Percentiles rank a stretch among this genome's conserved stretches.
phyloP scores from a whole-genome alignment of 92 coral and sea anemone genomes.

The Epizoanthus ramosus region DNA sequence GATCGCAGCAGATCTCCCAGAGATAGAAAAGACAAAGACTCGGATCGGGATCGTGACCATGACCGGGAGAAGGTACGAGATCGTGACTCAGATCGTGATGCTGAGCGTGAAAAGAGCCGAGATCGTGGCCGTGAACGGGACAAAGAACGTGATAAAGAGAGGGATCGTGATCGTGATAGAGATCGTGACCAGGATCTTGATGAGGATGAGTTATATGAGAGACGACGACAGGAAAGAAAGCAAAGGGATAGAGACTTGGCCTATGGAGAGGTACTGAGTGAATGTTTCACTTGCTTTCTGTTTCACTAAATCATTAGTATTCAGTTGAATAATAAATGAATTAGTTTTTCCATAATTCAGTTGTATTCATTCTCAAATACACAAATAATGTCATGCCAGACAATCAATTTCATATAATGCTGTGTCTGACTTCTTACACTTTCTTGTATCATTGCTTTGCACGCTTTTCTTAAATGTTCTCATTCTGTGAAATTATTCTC shows the following conservation, averaged over 20 bases:
- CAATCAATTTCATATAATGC: no score
- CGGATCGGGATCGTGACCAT: constrained; percentile 67
- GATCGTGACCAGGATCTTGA: constrained; percentile 81
- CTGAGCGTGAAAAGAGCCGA: constrained; percentile 68
- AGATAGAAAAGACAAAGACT: constrained; percentile 65
- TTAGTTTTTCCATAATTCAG: no score
- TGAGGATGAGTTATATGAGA: constrained; percentile 85
- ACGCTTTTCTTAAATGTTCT: not conserved
- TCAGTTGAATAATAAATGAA: no score
- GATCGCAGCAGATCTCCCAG: constrained; percentile 53
- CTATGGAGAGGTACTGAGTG: constrained; percentile 75
- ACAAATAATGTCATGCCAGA: no score
- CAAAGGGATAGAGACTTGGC: constrained; percentile 86
- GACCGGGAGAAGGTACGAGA: constrained; percentile 56
- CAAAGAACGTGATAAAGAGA: constrained; percentile 69
- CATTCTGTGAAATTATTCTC: not conserved
- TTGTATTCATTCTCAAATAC: no score
- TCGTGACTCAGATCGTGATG: constrained; percentile 58
- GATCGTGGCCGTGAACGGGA: constrained; percentile 64
- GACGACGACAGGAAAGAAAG: constrained; percentile 84
- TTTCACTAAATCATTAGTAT: no score
- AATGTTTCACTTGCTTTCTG: not conserved
- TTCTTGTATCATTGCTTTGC: no score
- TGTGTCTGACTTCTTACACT: no score
- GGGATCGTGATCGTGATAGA: constrained; percentile 62